Percentiles rank a stretch among this genome's conserved stretches.
phyloP scores from a whole-genome alignment of 1,140 invertebrate genomes.

The Ceratoteleas bidentatus region DNA sequence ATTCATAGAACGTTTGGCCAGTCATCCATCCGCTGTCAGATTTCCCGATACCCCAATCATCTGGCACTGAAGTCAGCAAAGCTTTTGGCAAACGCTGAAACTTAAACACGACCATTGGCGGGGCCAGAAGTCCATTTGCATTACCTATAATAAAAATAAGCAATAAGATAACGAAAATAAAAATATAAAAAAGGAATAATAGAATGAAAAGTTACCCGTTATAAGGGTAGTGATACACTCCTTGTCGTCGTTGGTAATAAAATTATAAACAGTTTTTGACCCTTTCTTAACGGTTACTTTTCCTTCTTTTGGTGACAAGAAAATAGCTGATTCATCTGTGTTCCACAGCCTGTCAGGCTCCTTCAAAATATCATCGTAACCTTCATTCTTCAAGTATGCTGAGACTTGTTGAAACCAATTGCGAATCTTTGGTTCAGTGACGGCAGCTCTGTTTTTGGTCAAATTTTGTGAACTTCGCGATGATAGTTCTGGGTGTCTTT shows the following conservation, averaged over 20 bases:
- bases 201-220: no score
- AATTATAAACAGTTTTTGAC: no score
- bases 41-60: conserved; percentile 68
- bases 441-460: conserved; percentile 53
- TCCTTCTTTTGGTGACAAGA: no score
- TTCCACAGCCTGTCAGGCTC: conserved; percentile 70
- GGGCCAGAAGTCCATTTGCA: conserved; percentile 64
- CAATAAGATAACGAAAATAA: no score
- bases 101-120: conserved; percentile 68
- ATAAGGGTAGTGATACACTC: no score
- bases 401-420: conserved; percentile 66
- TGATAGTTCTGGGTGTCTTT: conserved; percentile 61
- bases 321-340: conserved; percentile 72
- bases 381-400: conserved; percentile 43
- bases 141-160: conserved; percentile 44
- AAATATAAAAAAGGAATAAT: no score
- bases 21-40: conserved; percentile 75
- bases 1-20: conserved; percentile 70
- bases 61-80: conserved; percentile 35
- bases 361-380: conserved; percentile 62
- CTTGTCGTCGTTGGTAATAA: no score
- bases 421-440: conserved; percentile 57
- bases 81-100: conserved; percentile 59
- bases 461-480: conserved; percentile 63
- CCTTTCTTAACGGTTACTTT: no score